These are phyloP conservation scores for Allophyes oxyacanthae DNA, from an alignment of 2,888 invertebrate genomes.

Conservation along the genomic window DNA sequence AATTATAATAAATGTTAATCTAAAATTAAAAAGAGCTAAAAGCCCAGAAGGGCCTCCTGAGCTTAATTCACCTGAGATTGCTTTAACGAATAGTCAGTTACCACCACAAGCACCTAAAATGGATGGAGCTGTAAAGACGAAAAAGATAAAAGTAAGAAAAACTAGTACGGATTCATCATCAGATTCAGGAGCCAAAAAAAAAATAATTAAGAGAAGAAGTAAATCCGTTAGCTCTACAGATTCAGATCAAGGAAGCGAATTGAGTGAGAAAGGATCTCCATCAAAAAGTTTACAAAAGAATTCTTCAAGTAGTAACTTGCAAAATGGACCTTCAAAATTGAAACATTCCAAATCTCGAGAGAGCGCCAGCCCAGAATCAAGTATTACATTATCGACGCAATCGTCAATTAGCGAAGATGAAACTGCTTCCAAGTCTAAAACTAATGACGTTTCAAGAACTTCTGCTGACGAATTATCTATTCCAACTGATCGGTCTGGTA, in stretches of 20 bases:
- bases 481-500: slow-evolving; percentile 85
- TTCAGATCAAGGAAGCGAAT: slow-evolving; percentile 77
- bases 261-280: slow-evolving; percentile 65
- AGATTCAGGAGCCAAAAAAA: slow-evolving; percentile 78
- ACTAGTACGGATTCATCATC: slow-evolving; percentile 79
- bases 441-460: slow-evolving; percentile 83
- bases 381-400: slow-evolving; percentile 86
- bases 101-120: slow-evolving; percentile 86
- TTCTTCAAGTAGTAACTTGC: slow-evolving; percentile 67
- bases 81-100: slow-evolving; percentile 80
- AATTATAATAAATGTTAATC: slow-evolving; percentile 83
- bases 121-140: slow-evolving; percentile 74
- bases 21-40: slow-evolving; percentile 82
- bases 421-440: slow-evolving; percentile 72
- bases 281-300: slow-evolving; percentile 68
- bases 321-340: slow-evolving; percentile 71
- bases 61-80: slow-evolving; percentile 80
- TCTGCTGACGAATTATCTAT: slow-evolving; percentile 90
- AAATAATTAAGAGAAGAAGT: slow-evolving; percentile 79
- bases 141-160: slow-evolving; percentile 80
- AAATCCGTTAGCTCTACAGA: slow-evolving; percentile 85
- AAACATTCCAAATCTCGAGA: slow-evolving; percentile 82
- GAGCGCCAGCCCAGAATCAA: slow-evolving; percentile 84
- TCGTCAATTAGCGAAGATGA: slow-evolving; percentile 87
- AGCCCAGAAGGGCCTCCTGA: slow-evolving; percentile 72